Evolutionary conservation across 2,888 invertebrate species (phyloP), one percentile per base, ranked within the genome.

Genomic region (Argyresthia albistria): DNA sequence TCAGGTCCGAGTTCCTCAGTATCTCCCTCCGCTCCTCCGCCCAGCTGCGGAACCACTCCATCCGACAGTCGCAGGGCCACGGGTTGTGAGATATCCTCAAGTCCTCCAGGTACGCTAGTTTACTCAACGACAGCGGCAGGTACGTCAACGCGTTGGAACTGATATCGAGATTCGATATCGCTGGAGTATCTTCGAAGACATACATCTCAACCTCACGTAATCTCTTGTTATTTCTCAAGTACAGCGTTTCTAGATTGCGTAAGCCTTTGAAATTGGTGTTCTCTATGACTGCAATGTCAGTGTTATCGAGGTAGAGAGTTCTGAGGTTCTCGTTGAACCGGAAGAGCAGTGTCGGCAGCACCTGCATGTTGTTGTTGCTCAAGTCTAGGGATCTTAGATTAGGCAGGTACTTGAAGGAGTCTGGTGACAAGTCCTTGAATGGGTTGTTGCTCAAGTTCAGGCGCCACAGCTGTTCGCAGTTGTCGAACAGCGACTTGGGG

Each of bases 21-120:
- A 79, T 80, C 46, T 87, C 77, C 57, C 79, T 80, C 50, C 86
- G 78, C 58, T 72, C 79, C 53, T 90, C 90, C 9, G 90, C 88
- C 86, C 86, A 86, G 49, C 60, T 62, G 15, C 70, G 76, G 60
- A 95, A 91, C 95, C 95, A 95, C 59, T 90, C 91, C 90, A 95
- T 93, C 50, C 93, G 90, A 67, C 97, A 97, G 74, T 96, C 95
- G 80, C 97, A 97, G 14, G 92, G 91, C 93, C 95, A 95, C 35
- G 92, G 92, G 72, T 97, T 97, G 54, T 91, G 90, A 39, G 90
- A 86, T 59, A 96, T 89, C 59, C 91, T 90, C 35, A 96, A 75
- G 57, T 90, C 89, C 60, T 89, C 80, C 53, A 96, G 76, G 49
- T 89, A 77, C 8, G 89, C 83, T 53, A 96, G 80, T 62, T 90